Base-by-base conservation (phyloP, 2,113 vertebrate genomes). In the Etheostoma cragini region DNA sequence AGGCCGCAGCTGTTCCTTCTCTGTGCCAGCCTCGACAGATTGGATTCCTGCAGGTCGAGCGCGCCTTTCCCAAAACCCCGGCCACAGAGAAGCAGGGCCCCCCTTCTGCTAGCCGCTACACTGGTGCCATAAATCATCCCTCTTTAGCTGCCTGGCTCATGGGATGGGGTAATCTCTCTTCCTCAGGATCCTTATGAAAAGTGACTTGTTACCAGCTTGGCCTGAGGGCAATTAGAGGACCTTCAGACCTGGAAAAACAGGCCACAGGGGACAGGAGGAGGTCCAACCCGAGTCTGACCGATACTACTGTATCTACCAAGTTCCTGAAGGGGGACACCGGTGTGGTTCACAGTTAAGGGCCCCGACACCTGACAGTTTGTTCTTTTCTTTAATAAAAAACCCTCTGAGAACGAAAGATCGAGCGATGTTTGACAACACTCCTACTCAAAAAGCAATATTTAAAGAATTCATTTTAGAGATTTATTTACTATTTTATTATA, bases 1-100 rank as follows among this genome's bases (percentile, higher is more conserved):
- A 83, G 78, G 89, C 85, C 85, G 75, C 91, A 92, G 94, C 93
- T 94, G 93, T 83, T 92, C 85, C 72, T 91, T 88, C n/a, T 24
- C 80, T 76, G 61, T 79, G 87, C 91, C 91, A 83, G 86, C 67
- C 66, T 88, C 70, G n/a, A 73, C 88, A 90, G 91, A 90, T 93
- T 92, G 86, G 89, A 89, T 88, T 87, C 86, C 89, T 78, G 86
- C 76, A 71, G 87, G 75, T 86, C 35, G n/a, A 71, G 80, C 77
- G 89, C n/a, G 79, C 82, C 83, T 81, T 26, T 86, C 88, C 91
- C 88, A 82, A 89, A 80, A 42, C 38, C 72, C 71, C 21, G 70
- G 79, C 79, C 78, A 61, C 42, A 71, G 77, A 87, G 71, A 80
- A 80, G 73, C 82, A 53, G 30, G 50, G 76, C 70, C 82, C 75